Percentiles rank a stretch among this genome's conserved stretches.
These are phyloP conservation scores for Clunio marinus DNA, from an alignment of 2,888 invertebrate genomes.

Conservation along the genomic window DNA sequence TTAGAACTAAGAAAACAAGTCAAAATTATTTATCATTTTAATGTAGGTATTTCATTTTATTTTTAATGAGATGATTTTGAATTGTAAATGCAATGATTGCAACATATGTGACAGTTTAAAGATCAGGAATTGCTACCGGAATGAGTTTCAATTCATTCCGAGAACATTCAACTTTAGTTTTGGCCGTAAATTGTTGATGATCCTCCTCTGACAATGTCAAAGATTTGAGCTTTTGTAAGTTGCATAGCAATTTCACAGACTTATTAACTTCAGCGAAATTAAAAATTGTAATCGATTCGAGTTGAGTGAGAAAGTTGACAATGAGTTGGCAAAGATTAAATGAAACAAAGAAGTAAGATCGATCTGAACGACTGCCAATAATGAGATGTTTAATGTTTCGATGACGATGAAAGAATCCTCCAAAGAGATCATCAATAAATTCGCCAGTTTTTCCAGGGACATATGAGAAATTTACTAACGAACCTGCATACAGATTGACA, in stretches of 20 bases:
- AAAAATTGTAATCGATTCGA: conserved; percentile 28
- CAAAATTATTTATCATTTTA: no score
- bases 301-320: conserved; percentile 19
- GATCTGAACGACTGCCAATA: conserved; percentile 10
- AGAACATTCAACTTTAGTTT: conserved; percentile 35
- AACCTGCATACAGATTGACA: background rate
- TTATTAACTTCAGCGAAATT: conserved; percentile 31
- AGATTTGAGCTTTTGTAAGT: background rate
- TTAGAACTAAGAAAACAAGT: no score
- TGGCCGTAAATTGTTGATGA: conserved; percentile 33
- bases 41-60: no score
- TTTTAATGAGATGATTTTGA: no score
- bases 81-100: background rate
- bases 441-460: background rate
- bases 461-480: conserved; percentile 1
- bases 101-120: background rate
- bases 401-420: conserved; percentile 28
- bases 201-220: conserved; percentile 14
- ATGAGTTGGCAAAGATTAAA: conserved; percentile 19
- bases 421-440: conserved; percentile 27
- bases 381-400: conserved; percentile 1
- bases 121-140: background rate
- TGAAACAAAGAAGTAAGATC: conserved; percentile 34
- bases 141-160: conserved; percentile 2
- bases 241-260: conserved; percentile 19